These are phyloP conservation scores for Cantharis flavilabris DNA, from an alignment of 2,888 invertebrate genomes.

Conservation along the genomic window DNA sequence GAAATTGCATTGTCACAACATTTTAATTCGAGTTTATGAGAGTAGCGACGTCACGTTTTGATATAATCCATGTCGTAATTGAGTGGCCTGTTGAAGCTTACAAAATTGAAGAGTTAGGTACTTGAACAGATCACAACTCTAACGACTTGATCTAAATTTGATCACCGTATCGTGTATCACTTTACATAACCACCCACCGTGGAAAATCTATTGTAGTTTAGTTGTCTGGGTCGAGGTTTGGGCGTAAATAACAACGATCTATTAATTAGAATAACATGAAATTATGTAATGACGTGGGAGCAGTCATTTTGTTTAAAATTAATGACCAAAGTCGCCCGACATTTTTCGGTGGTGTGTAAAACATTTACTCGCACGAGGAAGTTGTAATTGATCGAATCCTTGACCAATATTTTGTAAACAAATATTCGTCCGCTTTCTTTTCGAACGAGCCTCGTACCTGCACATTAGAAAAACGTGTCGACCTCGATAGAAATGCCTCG, in stretches of 20 bases:
- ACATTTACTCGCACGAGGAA: neutral
- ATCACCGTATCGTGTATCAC: neutral
- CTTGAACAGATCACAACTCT: neutral
- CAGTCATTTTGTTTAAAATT: neutral
- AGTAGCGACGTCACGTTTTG: neutral
- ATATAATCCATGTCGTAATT: neutral
- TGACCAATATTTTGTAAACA: neutral
- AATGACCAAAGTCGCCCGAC: neutral
- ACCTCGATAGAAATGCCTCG: neutral
- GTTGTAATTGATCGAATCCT: neutral
- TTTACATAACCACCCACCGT: conserved; percentile 7
- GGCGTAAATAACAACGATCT: neutral
- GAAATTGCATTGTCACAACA: neutral
- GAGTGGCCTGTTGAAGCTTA: neutral
- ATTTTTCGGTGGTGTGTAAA: neutral
- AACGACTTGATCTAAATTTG: neutral
- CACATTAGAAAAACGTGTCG: neutral
- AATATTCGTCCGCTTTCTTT: neutral
- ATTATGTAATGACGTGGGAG: neutral
- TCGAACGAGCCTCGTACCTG: neutral
- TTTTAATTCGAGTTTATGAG: neutral
- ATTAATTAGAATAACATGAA: neutral
- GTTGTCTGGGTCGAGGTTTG: conserved; percentile 20
- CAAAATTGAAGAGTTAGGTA: neutral
- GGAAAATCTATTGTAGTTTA: conserved; percentile 7